These are phyloP conservation scores for Otus sunia DNA, from an alignment of 2,113 vertebrate genomes.

Conservation along the genomic window DNA sequence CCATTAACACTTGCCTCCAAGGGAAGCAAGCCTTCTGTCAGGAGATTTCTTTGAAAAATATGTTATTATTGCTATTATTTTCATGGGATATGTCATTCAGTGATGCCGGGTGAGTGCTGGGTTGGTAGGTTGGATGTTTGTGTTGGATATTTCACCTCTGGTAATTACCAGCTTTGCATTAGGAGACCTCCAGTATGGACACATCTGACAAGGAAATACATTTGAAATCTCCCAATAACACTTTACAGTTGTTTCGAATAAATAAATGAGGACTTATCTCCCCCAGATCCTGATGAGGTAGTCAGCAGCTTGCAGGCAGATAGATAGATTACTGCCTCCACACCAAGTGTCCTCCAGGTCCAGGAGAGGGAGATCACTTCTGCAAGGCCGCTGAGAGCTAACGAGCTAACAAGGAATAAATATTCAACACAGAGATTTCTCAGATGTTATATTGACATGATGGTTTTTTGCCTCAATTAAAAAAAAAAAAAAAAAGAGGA, in stretches of 20 bases:
- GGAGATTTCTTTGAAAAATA: slow-evolving; percentile 24
- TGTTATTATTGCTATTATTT: slow-evolving; percentile 13
- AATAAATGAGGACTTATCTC: slow-evolving; percentile 40
- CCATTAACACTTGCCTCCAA: background rate
- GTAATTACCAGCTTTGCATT: slow-evolving; percentile 10
- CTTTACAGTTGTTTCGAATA: background rate
- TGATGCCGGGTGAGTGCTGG: background rate
- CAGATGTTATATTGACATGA: background rate
- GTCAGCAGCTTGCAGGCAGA: slow-evolving; percentile 13
- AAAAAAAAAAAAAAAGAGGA: background rate
- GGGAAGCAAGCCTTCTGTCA: slow-evolving; percentile 9
- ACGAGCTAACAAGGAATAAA: slow-evolving; percentile 41
- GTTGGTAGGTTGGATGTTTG: background rate
- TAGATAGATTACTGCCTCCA: slow-evolving; percentile 22
- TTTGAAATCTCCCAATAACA: background rate
- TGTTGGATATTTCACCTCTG: slow-evolving; percentile 7
- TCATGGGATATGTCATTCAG: background rate
- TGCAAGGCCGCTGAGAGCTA: background rate
- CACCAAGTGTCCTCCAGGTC: slow-evolving; percentile 24
- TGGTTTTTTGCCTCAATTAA: background rate
- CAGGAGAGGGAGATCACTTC: slow-evolving; percentile 8
- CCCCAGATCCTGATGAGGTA: background rate
- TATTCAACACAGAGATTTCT: background rate
- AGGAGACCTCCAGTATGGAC: background rate
- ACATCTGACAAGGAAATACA: background rate